phyloP scores from a whole-genome alignment of 2,797 vertebrate species.

The Pelobates cultripes region DNA sequence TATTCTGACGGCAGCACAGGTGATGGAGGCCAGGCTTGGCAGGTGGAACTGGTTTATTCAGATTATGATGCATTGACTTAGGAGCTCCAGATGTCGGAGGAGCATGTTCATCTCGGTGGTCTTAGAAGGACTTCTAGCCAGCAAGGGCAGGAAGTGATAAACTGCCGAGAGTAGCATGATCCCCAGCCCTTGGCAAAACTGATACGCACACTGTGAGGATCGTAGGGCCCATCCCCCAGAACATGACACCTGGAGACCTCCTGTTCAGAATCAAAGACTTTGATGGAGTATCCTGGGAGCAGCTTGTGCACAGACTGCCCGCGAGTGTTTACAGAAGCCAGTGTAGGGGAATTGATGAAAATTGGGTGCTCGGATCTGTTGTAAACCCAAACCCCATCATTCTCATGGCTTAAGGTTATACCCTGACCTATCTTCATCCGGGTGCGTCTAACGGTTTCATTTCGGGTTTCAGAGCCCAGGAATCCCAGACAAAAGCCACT shows the following conservation, averaged over 20 bases:
- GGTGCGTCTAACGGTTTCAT: constrained; percentile 36
- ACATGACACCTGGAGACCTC: neutral
- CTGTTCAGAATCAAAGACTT: constrained; percentile 61
- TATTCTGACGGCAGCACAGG: constrained; percentile 15
- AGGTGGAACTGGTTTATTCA: neutral
- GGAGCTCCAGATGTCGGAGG: neutral
- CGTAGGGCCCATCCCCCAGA: constrained; percentile 58
- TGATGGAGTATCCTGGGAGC: constrained; percentile 62
- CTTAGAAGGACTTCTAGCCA: constrained; percentile 68
- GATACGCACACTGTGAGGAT: constrained; percentile 63
- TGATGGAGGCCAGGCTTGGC: neutral
- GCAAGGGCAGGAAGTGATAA: constrained; percentile 69
- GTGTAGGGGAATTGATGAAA: constrained; percentile 64
- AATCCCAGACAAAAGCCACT: constrained; percentile 66
- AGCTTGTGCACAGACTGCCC: constrained; percentile 59
- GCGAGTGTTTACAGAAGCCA: neutral
- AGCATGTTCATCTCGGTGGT: constrained; percentile 19
- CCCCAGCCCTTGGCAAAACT: constrained; percentile 73
- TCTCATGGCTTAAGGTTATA: constrained; percentile 63
- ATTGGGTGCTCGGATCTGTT: constrained; percentile 68
- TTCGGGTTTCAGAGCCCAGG: constrained; percentile 38
- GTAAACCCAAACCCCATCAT: constrained; percentile 56
- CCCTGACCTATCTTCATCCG: constrained; percentile 63
- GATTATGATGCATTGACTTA: neutral
- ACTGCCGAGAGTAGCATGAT: constrained; percentile 65